Conservation (phyloP, 2,113 vertebrate genomes). For the Chlorocebus sabaeus region DNA sequence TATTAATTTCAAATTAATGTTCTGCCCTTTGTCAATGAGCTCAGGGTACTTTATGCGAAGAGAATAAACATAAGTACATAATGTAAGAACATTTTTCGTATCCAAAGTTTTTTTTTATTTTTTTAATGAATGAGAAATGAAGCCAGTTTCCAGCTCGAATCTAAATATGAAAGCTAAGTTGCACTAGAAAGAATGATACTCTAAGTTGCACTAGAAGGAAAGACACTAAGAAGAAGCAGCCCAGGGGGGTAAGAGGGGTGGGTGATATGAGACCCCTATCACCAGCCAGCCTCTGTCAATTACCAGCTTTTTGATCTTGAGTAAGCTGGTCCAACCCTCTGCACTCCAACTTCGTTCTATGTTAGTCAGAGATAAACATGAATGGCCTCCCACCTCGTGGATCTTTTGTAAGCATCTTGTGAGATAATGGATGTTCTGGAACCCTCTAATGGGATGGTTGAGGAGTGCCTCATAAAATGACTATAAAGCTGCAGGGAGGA, state of each 20-base stretch:
- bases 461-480: too few relatives aligned
- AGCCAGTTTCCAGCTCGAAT: not conserved
- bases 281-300: fast-evolving
- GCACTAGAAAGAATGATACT: not conserved
- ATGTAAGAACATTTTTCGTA: not conserved
- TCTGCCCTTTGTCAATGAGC: conserved; percentile 22
- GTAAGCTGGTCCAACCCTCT: not conserved
- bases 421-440: not conserved
- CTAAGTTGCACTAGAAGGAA: too few relatives aligned
- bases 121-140: not conserved
- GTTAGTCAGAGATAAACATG: not conserved
- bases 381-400: fast-evolving
- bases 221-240: not conserved
- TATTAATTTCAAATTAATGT: conserved; percentile 52
- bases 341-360: fast-evolving
- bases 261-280: fast-evolving
- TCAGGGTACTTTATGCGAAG: not conserved
- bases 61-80: conserved; percentile 8
- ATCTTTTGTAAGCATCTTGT: not conserved
- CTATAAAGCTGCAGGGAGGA: not conserved
- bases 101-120: not conserved
- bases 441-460: fast-evolving
- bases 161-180: not conserved
- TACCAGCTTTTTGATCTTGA: not conserved
- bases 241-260: fast-evolving